These are phyloP conservation scores for Papilio demoleus DNA, from an alignment of 2,888 invertebrate genomes.

Conservation along the genomic window DNA sequence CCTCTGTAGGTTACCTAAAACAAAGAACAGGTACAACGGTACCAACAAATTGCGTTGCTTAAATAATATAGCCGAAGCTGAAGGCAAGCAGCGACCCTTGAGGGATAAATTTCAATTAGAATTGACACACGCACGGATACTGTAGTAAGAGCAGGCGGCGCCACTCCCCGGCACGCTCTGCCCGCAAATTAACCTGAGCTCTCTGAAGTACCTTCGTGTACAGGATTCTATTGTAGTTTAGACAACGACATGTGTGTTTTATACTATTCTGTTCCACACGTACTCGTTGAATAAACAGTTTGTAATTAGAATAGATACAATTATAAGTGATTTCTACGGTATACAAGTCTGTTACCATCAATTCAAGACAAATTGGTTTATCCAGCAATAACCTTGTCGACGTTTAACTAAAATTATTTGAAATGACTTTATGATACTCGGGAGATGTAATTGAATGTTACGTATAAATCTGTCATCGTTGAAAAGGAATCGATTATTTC, in stretches of 20 bases:
- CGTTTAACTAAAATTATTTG: too few species aligned
- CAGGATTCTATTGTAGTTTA: not conserved
- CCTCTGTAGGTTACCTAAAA: not conserved
- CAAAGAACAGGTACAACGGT: not conserved
- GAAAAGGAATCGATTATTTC: conserved; percentile 7
- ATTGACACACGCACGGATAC: conserved; percentile 15
- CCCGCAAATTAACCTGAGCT: not conserved
- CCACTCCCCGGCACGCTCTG: not conserved
- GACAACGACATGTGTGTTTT: not conserved
- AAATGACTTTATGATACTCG: too few species aligned
- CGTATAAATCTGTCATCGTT: conserved; percentile 4
- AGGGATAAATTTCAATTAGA: conserved; percentile 15
- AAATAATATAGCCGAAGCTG: not conserved
- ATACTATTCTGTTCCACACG: not conserved
- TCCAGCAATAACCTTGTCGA: not conserved
- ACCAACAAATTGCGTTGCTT: not conserved
- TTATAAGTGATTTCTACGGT: too few species aligned
- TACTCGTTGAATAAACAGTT: not conserved
- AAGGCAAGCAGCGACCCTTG: not conserved
- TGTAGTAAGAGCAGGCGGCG: not conserved
- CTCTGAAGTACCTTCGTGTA: not conserved
- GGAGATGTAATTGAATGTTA: not conserved
- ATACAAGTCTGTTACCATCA: too few species aligned
- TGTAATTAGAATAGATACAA: too few species aligned
- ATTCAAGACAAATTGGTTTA: too few species aligned